A percentile compares a stretch with the other conserved stretches of the same genome.
phyloP scores from a whole-genome alignment of 1,140 invertebrate genomes.

The Panagrolaimus sp. region DNA sequence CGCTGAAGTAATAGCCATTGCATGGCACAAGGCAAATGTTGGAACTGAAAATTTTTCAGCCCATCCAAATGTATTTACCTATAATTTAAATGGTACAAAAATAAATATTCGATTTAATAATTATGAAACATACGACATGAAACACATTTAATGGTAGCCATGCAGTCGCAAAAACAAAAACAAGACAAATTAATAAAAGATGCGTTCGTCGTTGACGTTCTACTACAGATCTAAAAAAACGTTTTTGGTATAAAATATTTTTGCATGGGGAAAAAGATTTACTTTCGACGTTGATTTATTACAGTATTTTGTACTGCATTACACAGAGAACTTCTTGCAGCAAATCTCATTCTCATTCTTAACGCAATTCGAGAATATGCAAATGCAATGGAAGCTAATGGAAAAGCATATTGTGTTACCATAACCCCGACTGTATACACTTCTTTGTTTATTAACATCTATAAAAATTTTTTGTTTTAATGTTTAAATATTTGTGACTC shows the following conservation, averaged over 20 bases:
- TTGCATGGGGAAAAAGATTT: slow-evolving; percentile 4
- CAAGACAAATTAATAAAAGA: slow-evolving; percentile 60
- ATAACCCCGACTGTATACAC: slow-evolving; percentile 51
- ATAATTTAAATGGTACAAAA: slow-evolving; percentile 16
- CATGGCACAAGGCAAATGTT: slow-evolving; percentile 62
- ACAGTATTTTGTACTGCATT: slow-evolving; percentile 17
- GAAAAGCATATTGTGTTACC: slow-evolving; percentile 51
- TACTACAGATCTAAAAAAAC: slow-evolving; percentile 50
- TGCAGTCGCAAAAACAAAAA: slow-evolving; percentile 58
- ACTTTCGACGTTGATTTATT: slow-evolving; percentile 28
- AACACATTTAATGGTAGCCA: slow-evolving; percentile 64
- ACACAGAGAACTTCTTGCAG: slow-evolving; percentile 18
- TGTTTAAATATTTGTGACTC: slow-evolving; percentile 13
- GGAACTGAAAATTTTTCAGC: slow-evolving; percentile 51
- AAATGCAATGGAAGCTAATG: slow-evolving; percentile 50
- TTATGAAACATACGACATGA: slow-evolving; percentile 55
- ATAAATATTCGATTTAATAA: neutral
- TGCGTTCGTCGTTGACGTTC: slow-evolving; percentile 63
- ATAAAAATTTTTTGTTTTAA: slow-evolving; percentile 11
- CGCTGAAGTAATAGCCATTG: slow-evolving; percentile 50
- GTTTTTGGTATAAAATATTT: neutral
- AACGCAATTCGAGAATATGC: slow-evolving; percentile 52
- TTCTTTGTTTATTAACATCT: slow-evolving; percentile 53
- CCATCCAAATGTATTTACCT: slow-evolving; percentile 50
- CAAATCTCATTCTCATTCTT: slow-evolving; percentile 45